phyloP scores from a whole-genome alignment of 2,797 vertebrate genomes.

The Melanotaenia boesemani region DNA sequence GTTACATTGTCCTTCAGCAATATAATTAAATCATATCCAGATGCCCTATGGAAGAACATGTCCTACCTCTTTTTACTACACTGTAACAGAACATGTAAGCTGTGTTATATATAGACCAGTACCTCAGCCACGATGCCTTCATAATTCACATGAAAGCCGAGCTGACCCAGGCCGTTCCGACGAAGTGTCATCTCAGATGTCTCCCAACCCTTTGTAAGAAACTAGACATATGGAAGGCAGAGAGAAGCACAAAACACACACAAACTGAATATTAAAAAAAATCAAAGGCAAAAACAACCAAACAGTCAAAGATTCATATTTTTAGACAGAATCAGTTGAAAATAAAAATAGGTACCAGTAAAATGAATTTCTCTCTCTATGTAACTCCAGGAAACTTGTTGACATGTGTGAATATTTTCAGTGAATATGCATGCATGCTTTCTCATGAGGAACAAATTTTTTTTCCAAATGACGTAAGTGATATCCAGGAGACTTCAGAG shows the following conservation, averaged over 20 bases:
- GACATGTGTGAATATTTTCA: not conserved
- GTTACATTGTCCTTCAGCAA: not conserved
- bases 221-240: conserved; percentile 73
- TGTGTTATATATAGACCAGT: not conserved
- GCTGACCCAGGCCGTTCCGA: conserved; percentile 95
- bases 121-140: conserved; percentile 97
- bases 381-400: not conserved
- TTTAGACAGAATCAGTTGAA: not conserved
- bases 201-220: conserved; percentile 95
- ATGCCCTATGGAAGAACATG: not conserved
- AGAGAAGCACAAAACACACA: conserved; percentile 7
- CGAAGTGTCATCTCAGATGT: conserved; percentile 97
- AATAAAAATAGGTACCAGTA: not conserved
- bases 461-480: conserved; percentile 13
- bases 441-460: not conserved
- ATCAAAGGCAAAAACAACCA: not conserved
- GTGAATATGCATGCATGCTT: not conserved
- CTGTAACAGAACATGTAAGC: conserved; percentile 4
- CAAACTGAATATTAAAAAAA: not conserved
- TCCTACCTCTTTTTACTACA: not conserved
- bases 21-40: not conserved
- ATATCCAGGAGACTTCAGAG: conserved; percentile 15
- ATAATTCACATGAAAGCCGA: conserved; percentile 98
- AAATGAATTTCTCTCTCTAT: not conserved
- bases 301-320: not conserved